A percentile compares a stretch with the other conserved stretches of the same genome.
Conservation (phyloP, 2,797 vertebrate species). For the Poecilia wingei region DNA sequence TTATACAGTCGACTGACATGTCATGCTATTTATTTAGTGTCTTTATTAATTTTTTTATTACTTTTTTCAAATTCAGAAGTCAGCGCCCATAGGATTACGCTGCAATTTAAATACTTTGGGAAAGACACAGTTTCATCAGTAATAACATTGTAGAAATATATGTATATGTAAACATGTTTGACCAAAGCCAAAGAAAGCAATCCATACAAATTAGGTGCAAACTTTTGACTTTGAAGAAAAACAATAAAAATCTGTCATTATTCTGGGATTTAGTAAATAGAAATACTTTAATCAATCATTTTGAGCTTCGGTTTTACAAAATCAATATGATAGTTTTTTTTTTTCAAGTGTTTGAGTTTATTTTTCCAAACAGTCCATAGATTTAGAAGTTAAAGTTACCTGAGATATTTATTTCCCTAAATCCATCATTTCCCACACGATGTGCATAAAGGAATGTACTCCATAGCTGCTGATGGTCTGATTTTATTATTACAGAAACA, state of each 20-base stretch:
- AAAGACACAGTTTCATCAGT: not conserved
- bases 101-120: not conserved
- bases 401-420: not conserved
- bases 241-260: not conserved
- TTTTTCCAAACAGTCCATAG: not conserved
- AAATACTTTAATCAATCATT: not conserved
- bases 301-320: not conserved
- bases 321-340: not conserved
- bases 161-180: not conserved
- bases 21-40: not conserved
- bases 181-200: not conserved
- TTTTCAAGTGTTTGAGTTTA: not conserved
- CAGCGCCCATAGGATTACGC: not conserved
- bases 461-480: not conserved
- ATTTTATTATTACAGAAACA: conserved; percentile 22
- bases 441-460: not conserved
- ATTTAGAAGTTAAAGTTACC: not conserved
- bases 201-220: not conserved
- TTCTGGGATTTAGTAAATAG: not conserved
- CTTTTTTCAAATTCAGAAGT: not conserved
- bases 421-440: not conserved
- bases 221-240: not conserved
- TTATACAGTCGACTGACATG: not conserved
- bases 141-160: not conserved
- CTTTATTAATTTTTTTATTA: not conserved